Base-by-base conservation (phyloP, 1,140 invertebrate genomes). In the Pogonomyrmex californicus region DNA sequence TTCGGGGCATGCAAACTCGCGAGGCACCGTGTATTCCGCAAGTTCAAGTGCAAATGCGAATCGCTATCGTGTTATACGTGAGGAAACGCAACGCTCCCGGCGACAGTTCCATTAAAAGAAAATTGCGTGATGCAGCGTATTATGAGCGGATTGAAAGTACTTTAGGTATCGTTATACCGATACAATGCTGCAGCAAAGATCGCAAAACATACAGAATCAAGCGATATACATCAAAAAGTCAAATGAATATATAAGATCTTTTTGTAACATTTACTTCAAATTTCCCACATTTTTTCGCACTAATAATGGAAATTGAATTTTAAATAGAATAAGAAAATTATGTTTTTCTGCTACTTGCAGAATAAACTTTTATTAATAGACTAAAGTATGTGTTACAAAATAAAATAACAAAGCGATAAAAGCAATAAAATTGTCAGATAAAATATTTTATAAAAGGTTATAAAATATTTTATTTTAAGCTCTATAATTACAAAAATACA, bases 21-120 rank as follows among this genome's bases (percentile, higher is more conserved):
- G 77, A 51, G n/a, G 54, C 38, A n/a, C 1, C 49, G 38, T 51
- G 36, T 81, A 83, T 83, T 33, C n/a, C 41, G 12, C 41, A 60
- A 82, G 54, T 73, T 30, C n/a, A 73, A 10, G 51, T 38, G 54
- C 38, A 81, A 81, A 71, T 71, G 49, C 41, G 47, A 73, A 60
- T 71, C 68, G 47, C 54, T 73, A 73, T 62, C 12, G 6, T 60
- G 54, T 83, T 60, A 60, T 71, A 58, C 17, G 41, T 30, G n/a
- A 83, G 68, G 23, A 73, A 75, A 75, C 68, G 41, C 12, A 41
- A 75, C 41, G 79, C 68, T 75, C 41, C 41, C 54, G 51, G 54
- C 68, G 41, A 58, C 30, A 56, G 10, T 49, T 36, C 41, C n/a
- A 23, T 83, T 70, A 71, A 58, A 44, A 36, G 4, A 73, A 82